phyloP scores from a whole-genome alignment of 2,113 vertebrate genomes.

The Beaufortia kweichowensis region DNA sequence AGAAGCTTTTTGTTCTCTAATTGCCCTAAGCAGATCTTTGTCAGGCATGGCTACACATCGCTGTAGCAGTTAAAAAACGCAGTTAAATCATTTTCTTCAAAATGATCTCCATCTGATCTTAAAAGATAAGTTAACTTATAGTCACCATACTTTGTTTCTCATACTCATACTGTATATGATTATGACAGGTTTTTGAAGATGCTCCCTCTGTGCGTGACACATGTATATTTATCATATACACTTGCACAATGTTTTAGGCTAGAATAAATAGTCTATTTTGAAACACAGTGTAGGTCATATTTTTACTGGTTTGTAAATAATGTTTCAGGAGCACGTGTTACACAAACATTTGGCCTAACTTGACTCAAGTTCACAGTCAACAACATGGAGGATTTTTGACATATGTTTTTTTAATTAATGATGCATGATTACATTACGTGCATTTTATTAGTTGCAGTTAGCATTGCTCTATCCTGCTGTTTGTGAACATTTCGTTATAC shows the following conservation, averaged over 20 bases:
- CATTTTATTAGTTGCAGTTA: too few species aligned
- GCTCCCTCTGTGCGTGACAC: neutral
- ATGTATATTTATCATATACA: neutral
- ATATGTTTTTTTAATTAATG: too few species aligned
- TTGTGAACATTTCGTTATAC: neutral
- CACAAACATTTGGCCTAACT: too few species aligned
- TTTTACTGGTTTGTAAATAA: too few species aligned
- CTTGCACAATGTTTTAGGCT: too few species aligned
- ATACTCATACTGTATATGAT: too few species aligned
- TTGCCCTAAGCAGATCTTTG: constrained; percentile 49
- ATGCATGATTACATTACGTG: too few species aligned
- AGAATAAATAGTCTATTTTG: too few species aligned
- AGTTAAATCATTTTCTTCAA: constrained; percentile 21
- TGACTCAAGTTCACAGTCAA: too few species aligned
- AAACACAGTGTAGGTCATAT: too few species aligned
- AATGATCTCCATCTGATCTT: constrained; percentile 32
- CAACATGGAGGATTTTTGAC: too few species aligned
- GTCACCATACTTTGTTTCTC: neutral
- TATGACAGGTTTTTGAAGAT: neutral
- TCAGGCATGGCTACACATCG: constrained; percentile 42
- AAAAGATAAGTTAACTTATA: constrained; percentile 8
- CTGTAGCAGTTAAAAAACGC: constrained; percentile 20
- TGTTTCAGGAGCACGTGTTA: too few species aligned
- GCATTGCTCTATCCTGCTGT: neutral
- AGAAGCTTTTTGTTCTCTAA: constrained; percentile 53